Conservation (phyloP, 2,888 invertebrate genomes). For the Calameuta pallipes region DNA sequence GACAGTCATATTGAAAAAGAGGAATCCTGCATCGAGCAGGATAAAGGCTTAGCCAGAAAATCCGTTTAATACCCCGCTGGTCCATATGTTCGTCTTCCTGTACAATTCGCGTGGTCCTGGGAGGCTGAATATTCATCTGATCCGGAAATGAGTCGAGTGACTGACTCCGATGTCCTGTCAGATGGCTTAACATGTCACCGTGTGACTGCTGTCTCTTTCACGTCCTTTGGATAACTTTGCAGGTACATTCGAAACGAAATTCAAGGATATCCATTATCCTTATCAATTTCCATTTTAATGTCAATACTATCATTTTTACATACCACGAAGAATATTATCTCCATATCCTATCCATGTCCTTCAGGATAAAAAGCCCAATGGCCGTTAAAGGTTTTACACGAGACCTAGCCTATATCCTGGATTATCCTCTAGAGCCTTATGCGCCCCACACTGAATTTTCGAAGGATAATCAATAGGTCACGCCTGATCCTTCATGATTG, state of each 20-base stretch:
- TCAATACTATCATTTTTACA: background rate
- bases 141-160: conserved; percentile 41
- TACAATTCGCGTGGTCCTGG: conserved; percentile 16
- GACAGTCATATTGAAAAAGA: background rate
- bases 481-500: background rate
- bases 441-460: background rate
- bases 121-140: conserved; percentile 26
- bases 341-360: background rate
- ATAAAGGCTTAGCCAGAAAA: background rate
- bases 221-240: conserved; percentile 42
- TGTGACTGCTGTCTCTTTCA: conserved; percentile 29
- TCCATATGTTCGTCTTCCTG: background rate
- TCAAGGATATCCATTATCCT: background rate
- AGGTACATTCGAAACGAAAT: conserved; percentile 20
- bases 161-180: conserved; percentile 34
- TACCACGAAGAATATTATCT: background rate
- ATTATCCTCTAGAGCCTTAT: background rate
- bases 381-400: background rate
- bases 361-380: background rate
- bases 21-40: background rate
- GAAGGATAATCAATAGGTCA: background rate
- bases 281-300: background rate
- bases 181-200: conserved; percentile 44
- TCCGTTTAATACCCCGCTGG: background rate
- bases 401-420: background rate